Percentiles rank a stretch among this genome's conserved stretches.
Evolutionary conservation across 2,113 vertebrate species (phyloP).

Genomic region (Tachysurus fulvidraco): DNA sequence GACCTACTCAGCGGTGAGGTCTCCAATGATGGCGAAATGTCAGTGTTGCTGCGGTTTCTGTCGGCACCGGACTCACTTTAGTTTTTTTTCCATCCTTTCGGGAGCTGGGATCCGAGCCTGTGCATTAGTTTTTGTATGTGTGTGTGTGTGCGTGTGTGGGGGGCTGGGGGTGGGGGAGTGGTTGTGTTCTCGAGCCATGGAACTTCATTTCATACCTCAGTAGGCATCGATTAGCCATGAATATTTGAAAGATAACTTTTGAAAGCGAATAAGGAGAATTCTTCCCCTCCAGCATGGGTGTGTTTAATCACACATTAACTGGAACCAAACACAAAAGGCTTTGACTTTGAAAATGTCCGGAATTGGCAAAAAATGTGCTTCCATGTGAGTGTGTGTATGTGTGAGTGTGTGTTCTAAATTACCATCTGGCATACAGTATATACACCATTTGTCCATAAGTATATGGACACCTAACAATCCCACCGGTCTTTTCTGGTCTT

Average conservation of each 20-base stretch:
- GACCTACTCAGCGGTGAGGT: slow-evolving; percentile 32
- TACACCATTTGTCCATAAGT: not conserved
- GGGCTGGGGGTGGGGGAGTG: not conserved
- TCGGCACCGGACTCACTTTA: not conserved
- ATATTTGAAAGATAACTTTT: slow-evolving; percentile 72
- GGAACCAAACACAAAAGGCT: slow-evolving; percentile 29
- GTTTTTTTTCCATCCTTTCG: not conserved
- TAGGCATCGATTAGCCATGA: slow-evolving; percentile 74
- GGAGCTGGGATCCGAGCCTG: not conserved
- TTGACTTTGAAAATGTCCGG: not conserved
- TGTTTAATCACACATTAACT: slow-evolving; percentile 65
- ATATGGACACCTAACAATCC: not conserved
- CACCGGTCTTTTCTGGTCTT: too few relatives aligned
- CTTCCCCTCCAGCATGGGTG: slow-evolving; percentile 51
- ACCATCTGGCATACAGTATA: not conserved
- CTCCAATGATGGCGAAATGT: slow-evolving; percentile 35
- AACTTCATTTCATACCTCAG: slow-evolving; percentile 74
- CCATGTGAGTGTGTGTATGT: too few relatives aligned
- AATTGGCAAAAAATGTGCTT: not conserved
- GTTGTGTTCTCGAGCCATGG: slow-evolving; percentile 49
- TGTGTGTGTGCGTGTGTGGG: not conserved
- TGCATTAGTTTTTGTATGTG: not conserved
- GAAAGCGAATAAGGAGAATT: slow-evolving; percentile 65
- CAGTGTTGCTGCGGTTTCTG: slow-evolving; percentile 20
- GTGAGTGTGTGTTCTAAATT: not conserved